Percentiles rank a stretch among this genome's conserved stretches.
These are phyloP conservation scores for Synanthedon andrenaeformis DNA, from an alignment of 2,888 invertebrate genomes.

Conservation along the genomic window DNA sequence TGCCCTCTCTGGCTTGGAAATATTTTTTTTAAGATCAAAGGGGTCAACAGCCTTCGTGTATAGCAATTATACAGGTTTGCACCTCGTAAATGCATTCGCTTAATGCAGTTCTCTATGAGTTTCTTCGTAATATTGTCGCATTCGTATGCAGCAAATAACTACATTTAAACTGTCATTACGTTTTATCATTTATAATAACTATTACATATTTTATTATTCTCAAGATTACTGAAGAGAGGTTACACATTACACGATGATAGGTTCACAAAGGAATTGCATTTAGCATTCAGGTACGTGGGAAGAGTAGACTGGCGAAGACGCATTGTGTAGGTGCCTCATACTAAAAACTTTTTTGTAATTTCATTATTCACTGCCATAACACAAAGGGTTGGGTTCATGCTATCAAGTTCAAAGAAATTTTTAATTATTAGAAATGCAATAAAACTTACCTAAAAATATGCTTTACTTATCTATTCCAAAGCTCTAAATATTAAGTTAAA, in stretches of 20 bases:
- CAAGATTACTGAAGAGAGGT: too few species aligned
- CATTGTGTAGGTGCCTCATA: conserved; percentile 49
- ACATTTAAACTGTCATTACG: too few species aligned
- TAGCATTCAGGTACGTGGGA: conserved; percentile 30
- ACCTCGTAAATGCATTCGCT: conserved; percentile 1
- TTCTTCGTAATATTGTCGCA: too few species aligned
- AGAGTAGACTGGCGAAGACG: conserved; percentile 45
- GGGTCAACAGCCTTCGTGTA: conserved; percentile 1
- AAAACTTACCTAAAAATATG: too few species aligned
- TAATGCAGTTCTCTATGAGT: neutral
- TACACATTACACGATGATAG: too few species aligned
- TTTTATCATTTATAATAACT: too few species aligned
- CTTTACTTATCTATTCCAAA: too few species aligned
- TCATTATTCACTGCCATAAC: conserved; percentile 50
- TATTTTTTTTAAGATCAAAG: conserved; percentile 4
- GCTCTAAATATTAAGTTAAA: too few species aligned
- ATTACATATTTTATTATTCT: too few species aligned
- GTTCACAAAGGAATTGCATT: neutral
- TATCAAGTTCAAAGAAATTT: conserved; percentile 34
- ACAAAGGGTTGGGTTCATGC: conserved; percentile 58
- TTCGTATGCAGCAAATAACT: too few species aligned
- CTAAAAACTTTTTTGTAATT: conserved; percentile 55
- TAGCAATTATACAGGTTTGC: neutral
- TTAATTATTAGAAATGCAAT: neutral
- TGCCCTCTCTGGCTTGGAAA: conserved; percentile 4